Evolutionary conservation across 2,113 vertebrate species (phyloP).

Genomic region (Entomyzon cyanotis): DNA sequence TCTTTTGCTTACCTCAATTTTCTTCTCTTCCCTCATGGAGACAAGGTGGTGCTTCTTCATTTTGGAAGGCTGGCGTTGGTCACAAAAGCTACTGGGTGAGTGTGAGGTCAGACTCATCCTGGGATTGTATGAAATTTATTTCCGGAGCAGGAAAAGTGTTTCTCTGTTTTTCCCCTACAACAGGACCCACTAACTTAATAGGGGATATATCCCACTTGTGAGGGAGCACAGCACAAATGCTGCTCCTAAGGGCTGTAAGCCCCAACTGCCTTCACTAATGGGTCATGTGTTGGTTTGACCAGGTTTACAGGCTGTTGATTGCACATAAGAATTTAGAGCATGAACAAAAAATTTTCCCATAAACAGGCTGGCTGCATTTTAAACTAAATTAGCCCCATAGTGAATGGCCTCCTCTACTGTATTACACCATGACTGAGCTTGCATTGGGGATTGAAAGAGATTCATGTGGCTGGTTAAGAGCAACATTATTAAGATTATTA

Average conservation of each 20-base stretch:
- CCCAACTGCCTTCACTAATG: background rate
- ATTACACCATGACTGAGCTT: background rate
- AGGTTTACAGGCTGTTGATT: constrained; percentile 52
- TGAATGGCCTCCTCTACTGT: background rate
- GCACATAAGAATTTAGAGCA: constrained; percentile 30
- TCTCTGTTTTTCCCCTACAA: background rate
- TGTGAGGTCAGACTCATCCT: background rate
- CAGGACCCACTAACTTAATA: background rate
- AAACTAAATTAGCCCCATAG: constrained; percentile 22
- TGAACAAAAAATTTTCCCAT: constrained; percentile 24
- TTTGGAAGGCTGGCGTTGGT: background rate
- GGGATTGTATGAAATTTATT: background rate
- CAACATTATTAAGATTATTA: constrained; percentile 14
- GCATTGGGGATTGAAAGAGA: background rate
- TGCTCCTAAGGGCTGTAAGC: background rate
- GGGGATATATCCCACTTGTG: background rate
- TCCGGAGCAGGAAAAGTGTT: background rate
- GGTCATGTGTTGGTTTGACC: background rate
- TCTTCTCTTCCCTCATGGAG: background rate
- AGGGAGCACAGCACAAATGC: background rate
- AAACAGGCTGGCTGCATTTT: constrained; percentile 34
- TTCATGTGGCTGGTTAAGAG: constrained; percentile 21
- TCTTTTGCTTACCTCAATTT: background rate
- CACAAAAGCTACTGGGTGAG: background rate
- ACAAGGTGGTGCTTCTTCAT: background rate